Evolutionary conservation across 2,113 vertebrate genomes (phyloP).

Genomic region (Ranitomeya imitator): DNA sequence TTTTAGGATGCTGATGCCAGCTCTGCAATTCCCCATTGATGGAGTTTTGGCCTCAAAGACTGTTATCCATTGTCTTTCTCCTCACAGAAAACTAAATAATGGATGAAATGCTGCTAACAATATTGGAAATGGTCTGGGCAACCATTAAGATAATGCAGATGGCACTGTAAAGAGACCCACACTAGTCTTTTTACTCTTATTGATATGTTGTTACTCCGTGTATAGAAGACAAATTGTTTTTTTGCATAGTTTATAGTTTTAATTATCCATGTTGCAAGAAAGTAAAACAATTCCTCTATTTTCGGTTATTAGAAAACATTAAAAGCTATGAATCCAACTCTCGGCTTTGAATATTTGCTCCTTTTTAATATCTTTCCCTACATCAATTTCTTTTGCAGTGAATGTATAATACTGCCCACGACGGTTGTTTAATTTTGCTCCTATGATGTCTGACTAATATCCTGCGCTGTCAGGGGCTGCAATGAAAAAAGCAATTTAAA

Average conservation of each 20-base stretch:
- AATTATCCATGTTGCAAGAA: background rate
- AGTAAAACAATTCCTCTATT: background rate
- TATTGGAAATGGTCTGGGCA: no score
- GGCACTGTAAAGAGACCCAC: no score
- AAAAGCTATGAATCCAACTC: background rate
- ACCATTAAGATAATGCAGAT: no score
- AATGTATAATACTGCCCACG: background rate
- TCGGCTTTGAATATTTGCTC: background rate
- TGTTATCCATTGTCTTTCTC: no score
- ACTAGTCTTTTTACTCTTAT: background rate
- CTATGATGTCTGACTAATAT: constrained; percentile 22
- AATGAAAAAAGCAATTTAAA: background rate
- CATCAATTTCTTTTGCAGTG: background rate
- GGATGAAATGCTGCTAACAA: no score
- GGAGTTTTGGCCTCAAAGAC: no score
- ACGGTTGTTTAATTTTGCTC: constrained; percentile 16
- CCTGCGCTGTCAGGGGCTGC: background rate
- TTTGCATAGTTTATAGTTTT: constrained; percentile 3
- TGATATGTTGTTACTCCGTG: background rate
- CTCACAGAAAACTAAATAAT: no score
- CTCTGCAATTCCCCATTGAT: no score
- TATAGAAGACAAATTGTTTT: no score
- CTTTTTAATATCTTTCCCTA: background rate
- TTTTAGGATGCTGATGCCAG: no score
- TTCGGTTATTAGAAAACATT: background rate